Base-by-base conservation (phyloP, 2,113 vertebrate species). In the Larimichthys polyactis region DNA sequence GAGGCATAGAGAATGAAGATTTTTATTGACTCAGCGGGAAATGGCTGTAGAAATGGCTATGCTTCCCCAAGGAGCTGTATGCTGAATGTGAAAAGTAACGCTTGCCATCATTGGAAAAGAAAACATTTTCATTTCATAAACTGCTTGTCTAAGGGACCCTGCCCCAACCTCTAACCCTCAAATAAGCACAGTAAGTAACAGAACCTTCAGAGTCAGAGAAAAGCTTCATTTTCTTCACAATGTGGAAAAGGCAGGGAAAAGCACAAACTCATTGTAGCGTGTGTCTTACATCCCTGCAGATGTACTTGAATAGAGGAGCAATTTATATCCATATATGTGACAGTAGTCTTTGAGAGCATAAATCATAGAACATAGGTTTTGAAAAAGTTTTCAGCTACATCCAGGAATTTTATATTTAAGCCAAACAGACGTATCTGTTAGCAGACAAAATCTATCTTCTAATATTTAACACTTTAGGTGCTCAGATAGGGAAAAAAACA, bases 121-220 rank as follows among this genome's bases (percentile, higher is more conserved):
- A 89, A 90, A 88, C 67, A 84, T 91, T 90, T 88, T 87, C 67
- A 85, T 89, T 88, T 90, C 78, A 87, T 82, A 78, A 91, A 83
- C 52, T 82, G 83, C 80, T 90, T 73, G 78, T 87, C 49, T 69
- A 75, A 86, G 76, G 59, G 75, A 86, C 71, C 66, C 54, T 76
- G 82, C 75, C 74, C 65, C 71, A 71, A 71, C 79, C 46, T 84
- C 78, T 71, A 74, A 78, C 70, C 69, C 68, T 71, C 46, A 63
- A 74, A 64, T 76, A 76, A 85, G 65, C 75, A 75, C 32, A 78
- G 49, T 32, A 66, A 82, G 57, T 40, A 71, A 59, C 40, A 24
- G 36, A 71, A 59, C 36, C 55, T 66, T 22, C n/a, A 79, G 22
- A 71, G 36, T 55, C 71, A 9, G 20, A 80, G 63, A 77, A 83